Evolutionary conservation across 2,797 vertebrate genomes (phyloP), one percentile per base, ranked within the genome.

Genomic region (Esox lucius): DNA sequence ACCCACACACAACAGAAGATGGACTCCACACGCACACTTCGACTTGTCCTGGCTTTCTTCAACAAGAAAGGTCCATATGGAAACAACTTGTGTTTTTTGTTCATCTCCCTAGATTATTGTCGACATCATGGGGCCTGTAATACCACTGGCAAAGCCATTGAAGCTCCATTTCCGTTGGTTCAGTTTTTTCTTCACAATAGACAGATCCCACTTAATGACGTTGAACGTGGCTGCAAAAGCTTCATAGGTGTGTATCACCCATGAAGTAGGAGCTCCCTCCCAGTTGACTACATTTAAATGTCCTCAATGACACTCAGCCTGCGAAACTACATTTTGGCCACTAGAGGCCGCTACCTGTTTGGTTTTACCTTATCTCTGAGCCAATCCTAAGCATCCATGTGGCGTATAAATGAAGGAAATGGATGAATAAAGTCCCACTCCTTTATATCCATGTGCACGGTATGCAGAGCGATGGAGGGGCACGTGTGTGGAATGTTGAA

Each of bases 41-140:
- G 11, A 48, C 48, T 33, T 68, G 13, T 72, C 68, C 71, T n/a
- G 69, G 35, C 56, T 74, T 74, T 75, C 46, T 71, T 31, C 64
- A 71, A 61, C 48, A 64, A 49, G 80, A 74, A 75, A 2, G n/a
- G 79, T 92, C 80, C 48, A 88, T 72, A 90, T 90, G 84, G 88
- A 68, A 87, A 89, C 87, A 8, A 79, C 53, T 24, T 70, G 49
- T 12, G 12, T 33, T 68, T 72, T 75, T 16, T 28, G 33, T 66
- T 2, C 19, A 26, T 48, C 3, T 24, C 8, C n/a, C 12, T 11
- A 59, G 42, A 11, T 46, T 11, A n/a, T 59, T 11, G 56, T 9
- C 56, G 1, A 13, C 42, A 46, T 46, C 12, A 46, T 42, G 1
- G 3, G 5, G 9, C 42, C 42, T 12, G 12, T 46, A 46, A 11